phyloP scores from a whole-genome alignment of 2,797 vertebrate species.

The Smutsia temminckii region DNA sequence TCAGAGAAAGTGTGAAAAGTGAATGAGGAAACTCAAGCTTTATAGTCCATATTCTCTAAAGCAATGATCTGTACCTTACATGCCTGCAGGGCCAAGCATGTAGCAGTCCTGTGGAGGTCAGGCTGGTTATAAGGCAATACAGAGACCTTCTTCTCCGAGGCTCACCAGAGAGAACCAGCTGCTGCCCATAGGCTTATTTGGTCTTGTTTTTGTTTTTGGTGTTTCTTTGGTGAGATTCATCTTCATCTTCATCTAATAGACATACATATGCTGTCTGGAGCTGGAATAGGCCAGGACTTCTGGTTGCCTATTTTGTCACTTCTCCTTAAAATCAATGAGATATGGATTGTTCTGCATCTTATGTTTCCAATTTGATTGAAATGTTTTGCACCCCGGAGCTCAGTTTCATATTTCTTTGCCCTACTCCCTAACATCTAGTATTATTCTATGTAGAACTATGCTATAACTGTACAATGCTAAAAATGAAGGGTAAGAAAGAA shows the following conservation, averaged over 20 bases:
- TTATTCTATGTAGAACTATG: background rate
- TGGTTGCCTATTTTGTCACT: background rate
- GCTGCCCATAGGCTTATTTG: background rate
- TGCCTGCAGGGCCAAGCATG: accelerated
- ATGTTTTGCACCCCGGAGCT: background rate
- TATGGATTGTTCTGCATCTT: background rate
- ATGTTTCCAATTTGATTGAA: background rate
- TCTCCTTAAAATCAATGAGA: background rate
- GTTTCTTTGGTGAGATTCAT: background rate
- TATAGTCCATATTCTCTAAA: background rate
- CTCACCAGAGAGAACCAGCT: background rate
- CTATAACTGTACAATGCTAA: background rate
- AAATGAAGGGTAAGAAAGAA: background rate
- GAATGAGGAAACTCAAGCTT: background rate
- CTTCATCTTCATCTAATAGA: background rate
- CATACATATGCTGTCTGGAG: background rate
- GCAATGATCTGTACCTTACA: background rate
- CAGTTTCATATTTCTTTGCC: background rate
- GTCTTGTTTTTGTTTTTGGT: background rate
- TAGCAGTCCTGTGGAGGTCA: accelerated
- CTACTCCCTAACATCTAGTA: background rate
- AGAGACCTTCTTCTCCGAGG: background rate
- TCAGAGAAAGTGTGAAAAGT: background rate
- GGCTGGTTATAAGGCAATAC: accelerated
- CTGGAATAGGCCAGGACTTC: background rate